Conservation (phyloP, 2,113 vertebrate species). For the Donacobius atricapilla region DNA sequence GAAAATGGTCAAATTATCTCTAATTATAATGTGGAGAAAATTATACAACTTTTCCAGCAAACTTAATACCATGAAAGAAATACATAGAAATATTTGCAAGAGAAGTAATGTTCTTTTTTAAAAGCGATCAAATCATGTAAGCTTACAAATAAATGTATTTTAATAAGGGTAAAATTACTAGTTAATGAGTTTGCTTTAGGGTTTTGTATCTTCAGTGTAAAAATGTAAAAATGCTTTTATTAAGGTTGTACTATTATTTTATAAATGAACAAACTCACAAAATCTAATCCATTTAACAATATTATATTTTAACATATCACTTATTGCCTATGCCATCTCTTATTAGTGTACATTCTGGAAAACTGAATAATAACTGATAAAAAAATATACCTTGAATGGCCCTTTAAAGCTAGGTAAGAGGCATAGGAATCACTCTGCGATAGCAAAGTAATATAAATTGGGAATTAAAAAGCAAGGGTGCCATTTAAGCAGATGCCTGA, state of each 20-base stretch:
- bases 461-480: conserved; percentile 24
- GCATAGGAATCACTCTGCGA: conserved; percentile 12
- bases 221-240: conserved; percentile 82
- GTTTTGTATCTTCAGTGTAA: conserved; percentile 77
- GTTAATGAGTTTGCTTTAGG: conserved; percentile 87
- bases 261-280: conserved; percentile 76
- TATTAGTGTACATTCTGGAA: conserved; percentile 65
- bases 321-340: conserved; percentile 62
- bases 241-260: conserved; percentile 81
- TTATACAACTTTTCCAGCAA: conserved; percentile 73
- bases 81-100: conserved; percentile 72
- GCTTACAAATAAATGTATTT: conserved; percentile 86
- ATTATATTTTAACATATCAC: conserved; percentile 73
- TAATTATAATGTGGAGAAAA: conserved; percentile 79
- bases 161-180: conserved; percentile 85
- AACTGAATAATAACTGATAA: conserved; percentile 60
- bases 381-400: neutral
- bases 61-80: conserved; percentile 64
- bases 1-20: conserved; percentile 78
- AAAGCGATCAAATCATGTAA: conserved; percentile 80
- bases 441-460: conserved; percentile 43
- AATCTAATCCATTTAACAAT: conserved; percentile 76
- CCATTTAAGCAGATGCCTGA: conserved; percentile 5
- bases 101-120: conserved; percentile 76
- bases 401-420: conserved; percentile 61